A percentile compares a stretch with the other conserved stretches of the same genome.
phyloP scores from a whole-genome alignment of 1,140 invertebrate genomes.

The Trissolcus basalis region DNA sequence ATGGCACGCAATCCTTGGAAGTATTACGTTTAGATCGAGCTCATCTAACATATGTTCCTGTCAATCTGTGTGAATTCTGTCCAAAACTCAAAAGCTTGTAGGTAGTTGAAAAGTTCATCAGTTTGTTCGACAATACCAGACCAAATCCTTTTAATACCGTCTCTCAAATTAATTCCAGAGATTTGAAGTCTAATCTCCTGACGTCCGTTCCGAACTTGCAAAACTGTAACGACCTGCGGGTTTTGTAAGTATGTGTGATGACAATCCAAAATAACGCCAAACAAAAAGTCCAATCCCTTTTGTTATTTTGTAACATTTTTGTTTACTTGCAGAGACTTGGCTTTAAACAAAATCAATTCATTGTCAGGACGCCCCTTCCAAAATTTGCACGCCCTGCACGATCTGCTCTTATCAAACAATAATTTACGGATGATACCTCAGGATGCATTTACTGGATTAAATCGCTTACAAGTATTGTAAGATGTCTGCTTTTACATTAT shows the following conservation, averaged over 20 bases:
- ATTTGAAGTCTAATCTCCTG: conserved; percentile 88
- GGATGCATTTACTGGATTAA: conserved; percentile 88
- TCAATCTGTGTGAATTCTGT: conserved; percentile 84
- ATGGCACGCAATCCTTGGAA: conserved; percentile 86
- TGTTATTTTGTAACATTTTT: conserved; percentile 29
- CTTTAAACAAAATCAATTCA: conserved; percentile 86
- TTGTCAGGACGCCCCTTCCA: conserved; percentile 83
- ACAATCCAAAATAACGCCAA: neutral
- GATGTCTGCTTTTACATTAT: too few species aligned
- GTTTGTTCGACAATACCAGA: conserved; percentile 10
- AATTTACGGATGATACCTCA: conserved; percentile 83
- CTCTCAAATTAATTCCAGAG: conserved; percentile 78
- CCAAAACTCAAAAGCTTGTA: conserved; percentile 90
- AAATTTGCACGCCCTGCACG: conserved; percentile 84
- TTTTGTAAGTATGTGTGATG: conserved; percentile 86
- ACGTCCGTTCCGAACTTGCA: conserved; percentile 83
- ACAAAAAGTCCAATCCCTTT: neutral
- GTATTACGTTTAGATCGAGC: conserved; percentile 89
- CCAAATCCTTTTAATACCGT: neutral
- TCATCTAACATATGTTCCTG: conserved; percentile 82
- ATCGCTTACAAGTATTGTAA: conserved; percentile 89
- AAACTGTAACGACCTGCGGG: conserved; percentile 85
- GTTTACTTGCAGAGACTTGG: conserved; percentile 85
- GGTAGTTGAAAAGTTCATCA: conserved; percentile 75
- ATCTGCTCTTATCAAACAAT: conserved; percentile 91